Evolutionary conservation across 2,888 invertebrate species (phyloP).

Genomic region (Chrysolina americana): DNA sequence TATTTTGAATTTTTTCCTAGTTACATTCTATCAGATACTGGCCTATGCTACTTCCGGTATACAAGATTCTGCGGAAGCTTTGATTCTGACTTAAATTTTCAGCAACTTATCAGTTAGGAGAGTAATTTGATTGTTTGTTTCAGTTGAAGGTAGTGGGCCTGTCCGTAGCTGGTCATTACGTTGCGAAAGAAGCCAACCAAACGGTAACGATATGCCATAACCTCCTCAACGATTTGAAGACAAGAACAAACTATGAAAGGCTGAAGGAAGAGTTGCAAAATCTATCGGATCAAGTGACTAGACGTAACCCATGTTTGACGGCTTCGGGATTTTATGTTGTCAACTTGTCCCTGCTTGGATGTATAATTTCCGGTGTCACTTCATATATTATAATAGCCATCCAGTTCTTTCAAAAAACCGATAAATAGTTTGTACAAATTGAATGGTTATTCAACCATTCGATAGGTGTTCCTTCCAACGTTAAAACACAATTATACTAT

Average conservation of each 20-base stretch:
- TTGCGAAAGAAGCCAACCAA: constrained; percentile 27
- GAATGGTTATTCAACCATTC: no score
- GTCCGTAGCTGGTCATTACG: constrained; percentile 32
- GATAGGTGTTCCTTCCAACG: no score
- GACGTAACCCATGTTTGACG: constrained; percentile 52
- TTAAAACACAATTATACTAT: no score
- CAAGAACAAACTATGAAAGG: constrained; percentile 10
- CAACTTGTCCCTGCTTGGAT: constrained; percentile 55
- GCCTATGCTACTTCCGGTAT: no score
- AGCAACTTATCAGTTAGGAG: no score
- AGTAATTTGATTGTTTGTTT: no score
- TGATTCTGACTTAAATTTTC: no score
- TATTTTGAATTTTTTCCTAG: no score
- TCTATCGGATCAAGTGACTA: constrained; percentile 49
- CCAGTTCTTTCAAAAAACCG: constrained; percentile 46
- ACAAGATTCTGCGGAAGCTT: no score
- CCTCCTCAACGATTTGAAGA: constrained; percentile 22
- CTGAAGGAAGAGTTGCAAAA: constrained; percentile 47
- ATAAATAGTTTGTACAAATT: no score
- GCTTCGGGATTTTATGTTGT: constrained; percentile 58
- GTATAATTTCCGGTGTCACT: constrained; percentile 56
- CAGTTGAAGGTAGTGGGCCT: constrained; percentile 18
- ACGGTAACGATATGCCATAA: constrained; percentile 37
- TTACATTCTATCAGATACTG: no score
- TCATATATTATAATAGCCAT: constrained; percentile 59